Base-by-base conservation (phyloP, 1,140 invertebrate species). In the Streblospio benedicti region DNA sequence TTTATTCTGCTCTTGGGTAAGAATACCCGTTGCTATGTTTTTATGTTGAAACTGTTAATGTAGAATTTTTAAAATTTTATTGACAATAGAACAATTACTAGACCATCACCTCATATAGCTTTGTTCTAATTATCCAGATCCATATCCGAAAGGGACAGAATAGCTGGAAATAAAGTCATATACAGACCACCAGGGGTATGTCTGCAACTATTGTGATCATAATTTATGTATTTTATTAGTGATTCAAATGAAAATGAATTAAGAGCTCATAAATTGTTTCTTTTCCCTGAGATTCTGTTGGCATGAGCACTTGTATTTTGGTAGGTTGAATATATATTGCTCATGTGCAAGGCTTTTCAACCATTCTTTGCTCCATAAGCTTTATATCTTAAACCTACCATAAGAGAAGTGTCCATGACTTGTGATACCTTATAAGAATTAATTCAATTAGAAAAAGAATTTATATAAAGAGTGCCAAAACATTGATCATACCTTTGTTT, bases 1-100 rank as follows among this genome's bases (percentile, higher is more conserved):
- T 98, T 71, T 88, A 91, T 78, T 87, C 87, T 71, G 91, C 90
- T 0, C 89, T 95, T 81, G 94, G 93, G 79, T 93, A 88, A 79
- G 87, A n/a, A n/a, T n/a, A n/a, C n/a, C n/a, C n/a, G n/a, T 84
- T 41, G n/a, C 14, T 16, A 58, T 59, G 5, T 38, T 41, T 45
- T 20, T 14, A 18, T 44, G 23, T 27, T 50, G 44, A 27, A 57
- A 59, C 27, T 38, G 52, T 30, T 35, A 44, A 4, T 25, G 12
- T 60, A 1, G 41, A 12, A 9, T 30, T 59, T 18, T 54, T 12
- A 16, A 53, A 49, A 59, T 23, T 59, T 12, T 31, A 59, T 59
- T 4, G 23, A 31, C 35, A 33, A 59, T 20, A 50, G 9, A 45
- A 4, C n/a, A 3, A 16, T 55, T 3, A 20, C 2, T 2, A 20